Percentiles rank a stretch among this genome's conserved stretches.
phyloP scores from a whole-genome alignment of 2,113 vertebrate species.

The Chrysemys picta region DNA sequence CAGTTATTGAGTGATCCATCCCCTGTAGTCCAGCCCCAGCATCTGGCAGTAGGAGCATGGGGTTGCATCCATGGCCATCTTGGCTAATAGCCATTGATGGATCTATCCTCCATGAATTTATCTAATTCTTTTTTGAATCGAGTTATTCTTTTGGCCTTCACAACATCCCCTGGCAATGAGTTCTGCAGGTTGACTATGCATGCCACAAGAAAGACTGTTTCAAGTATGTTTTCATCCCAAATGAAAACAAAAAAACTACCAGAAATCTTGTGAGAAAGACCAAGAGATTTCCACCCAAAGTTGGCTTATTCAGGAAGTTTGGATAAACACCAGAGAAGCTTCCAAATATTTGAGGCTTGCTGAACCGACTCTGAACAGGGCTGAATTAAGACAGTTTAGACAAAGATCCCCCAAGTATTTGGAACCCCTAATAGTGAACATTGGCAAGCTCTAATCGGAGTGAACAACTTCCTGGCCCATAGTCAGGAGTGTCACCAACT shows the following conservation, averaged over 20 bases:
- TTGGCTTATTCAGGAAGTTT: background rate
- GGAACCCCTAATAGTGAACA: background rate
- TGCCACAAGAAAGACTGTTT: background rate
- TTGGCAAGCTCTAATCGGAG: background rate
- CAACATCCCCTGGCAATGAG: too few species aligned
- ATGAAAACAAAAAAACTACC: background rate
- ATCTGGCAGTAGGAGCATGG: too few species aligned
- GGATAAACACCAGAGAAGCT: background rate
- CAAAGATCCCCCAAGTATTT: background rate
- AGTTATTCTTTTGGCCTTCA: too few species aligned
- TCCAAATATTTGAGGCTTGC: background rate
- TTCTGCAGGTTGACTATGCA: too few species aligned
- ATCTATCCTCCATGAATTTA: too few species aligned
- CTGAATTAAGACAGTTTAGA: rapidly evolving
- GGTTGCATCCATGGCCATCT: too few species aligned
- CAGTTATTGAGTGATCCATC: too few species aligned
- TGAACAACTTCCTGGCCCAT: rapidly evolving
- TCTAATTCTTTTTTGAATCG: too few species aligned
- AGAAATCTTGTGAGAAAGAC: background rate
- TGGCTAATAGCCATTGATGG: too few species aligned
- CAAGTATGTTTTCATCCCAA: background rate
- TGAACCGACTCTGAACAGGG: background rate
- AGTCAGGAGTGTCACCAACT: background rate
- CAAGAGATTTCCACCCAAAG: background rate
- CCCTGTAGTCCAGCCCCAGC: too few species aligned